Base-by-base conservation (phyloP, 2,797 vertebrate species). In the Esox masquinongy region DNA sequence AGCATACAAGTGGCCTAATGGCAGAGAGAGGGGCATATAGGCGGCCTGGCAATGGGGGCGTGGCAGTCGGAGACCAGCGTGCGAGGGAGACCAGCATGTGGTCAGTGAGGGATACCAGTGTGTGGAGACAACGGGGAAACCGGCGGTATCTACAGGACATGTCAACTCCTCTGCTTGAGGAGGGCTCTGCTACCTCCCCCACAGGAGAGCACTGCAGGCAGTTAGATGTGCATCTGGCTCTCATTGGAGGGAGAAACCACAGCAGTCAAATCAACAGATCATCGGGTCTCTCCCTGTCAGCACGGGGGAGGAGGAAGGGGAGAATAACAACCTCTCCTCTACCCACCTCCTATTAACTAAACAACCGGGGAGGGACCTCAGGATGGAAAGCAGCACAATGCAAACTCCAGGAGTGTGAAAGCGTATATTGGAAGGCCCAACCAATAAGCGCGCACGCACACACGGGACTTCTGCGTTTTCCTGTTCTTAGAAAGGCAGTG, bases 191-290 rank as follows among this genome's bases (percentile, higher is more conserved):
- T 17, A 72, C 36, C 36, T 51, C 53, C 70, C 53, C 39, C 36
- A 24, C 59, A 34, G 11, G 17, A 68, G 50, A 51, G 59, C 56
- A 19, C 31, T 8, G 53, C 53, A 6, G 19, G 7, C n/a, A 56
- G 53, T 56, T 4, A n/a, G 53, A 5, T 56, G 56, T 36, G 11
- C 12, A 80, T 83, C 79, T 79, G 74, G 0, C 47, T 70, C 67
- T 76, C 19, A 59, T 76, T 11, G 53, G 26, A 22, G 68, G 70
- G 24, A 47, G 22, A 73, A 78, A 78, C 77, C 77, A 79, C 79
- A 79, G 70, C 80, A 79, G 70, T 68, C 59, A 76, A 80, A 79
- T 86, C 81, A 80, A 74, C 79, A 71, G 68, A 78, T 24, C 74
- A 39, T 83, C 74, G 74, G 22, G 64, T 19, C 75, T 47, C 47